Evolutionary conservation across 2,797 vertebrate genomes (phyloP), one percentile per base, ranked within the genome.

Genomic region (Myiotriccus ornatus): DNA sequence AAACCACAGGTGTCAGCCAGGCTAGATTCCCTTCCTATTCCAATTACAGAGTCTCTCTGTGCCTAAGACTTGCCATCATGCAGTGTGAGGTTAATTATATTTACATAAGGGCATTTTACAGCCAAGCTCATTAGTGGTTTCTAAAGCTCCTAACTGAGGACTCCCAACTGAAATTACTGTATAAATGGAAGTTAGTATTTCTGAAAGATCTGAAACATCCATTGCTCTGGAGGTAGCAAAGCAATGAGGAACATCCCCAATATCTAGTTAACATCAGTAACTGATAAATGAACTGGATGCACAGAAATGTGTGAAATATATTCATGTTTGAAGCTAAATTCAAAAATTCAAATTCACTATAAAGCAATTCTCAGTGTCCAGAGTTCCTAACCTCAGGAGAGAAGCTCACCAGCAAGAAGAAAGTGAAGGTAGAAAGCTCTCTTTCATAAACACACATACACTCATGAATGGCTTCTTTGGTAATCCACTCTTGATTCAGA

Each of bases 391-490:
- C 37, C 84, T 50, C 56, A 65, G 35, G 62, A 89, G 65, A 80
- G 32, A 86, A 88, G 52, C 44, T 64, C 70, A 56, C 47, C 64
- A 89, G 39, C 12, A 63, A 89, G 23, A 79, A 82, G 17, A 86
- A 90, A 89, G 13, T 49, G 24, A 78, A 88, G 39, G 88, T 17
- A 94, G 35, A 95, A 94, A 90, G 91, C 67, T 78, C 49, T 74
- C 90, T 83, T 90, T 92, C 70, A 92, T 94, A 92, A 91, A 84
- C 3, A 39, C 14, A 75, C 16, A 11, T 18, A 83, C 9, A 43
- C 10, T 82, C 15, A 37, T 89, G 35, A 83, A 94, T 75, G 3
- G 65, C 41, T 89, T 89, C 77, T 90, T 92, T 84, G 70, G 71
- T 30, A 92, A 49, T 37, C 28, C 27, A 22, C 59, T 76, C 59